These are phyloP conservation scores for Coreoperca whiteheadi DNA, from an alignment of 2,113 vertebrate species.

Conservation along the genomic window DNA sequence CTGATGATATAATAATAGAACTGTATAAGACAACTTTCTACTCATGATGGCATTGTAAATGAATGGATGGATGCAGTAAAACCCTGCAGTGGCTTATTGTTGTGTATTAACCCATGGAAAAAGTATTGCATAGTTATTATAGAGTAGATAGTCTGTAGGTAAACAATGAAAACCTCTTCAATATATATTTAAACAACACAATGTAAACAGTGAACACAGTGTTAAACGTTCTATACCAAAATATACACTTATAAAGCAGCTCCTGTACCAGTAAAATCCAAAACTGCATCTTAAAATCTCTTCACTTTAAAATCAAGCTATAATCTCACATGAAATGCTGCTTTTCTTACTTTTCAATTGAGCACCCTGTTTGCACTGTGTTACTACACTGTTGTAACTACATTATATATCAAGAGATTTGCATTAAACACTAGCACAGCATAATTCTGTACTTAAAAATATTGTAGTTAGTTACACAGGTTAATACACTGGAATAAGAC, in stretches of 20 bases:
- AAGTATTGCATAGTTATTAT: slow-evolving; percentile 44
- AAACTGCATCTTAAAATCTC: slow-evolving; percentile 40
- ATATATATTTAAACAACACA: slow-evolving; percentile 58
- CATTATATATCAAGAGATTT: slow-evolving; percentile 59
- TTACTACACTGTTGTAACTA: slow-evolving; percentile 62
- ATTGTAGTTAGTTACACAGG: slow-evolving; percentile 61
- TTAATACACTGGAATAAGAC: slow-evolving; percentile 80
- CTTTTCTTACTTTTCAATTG: slow-evolving; percentile 49
- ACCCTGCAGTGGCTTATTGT: slow-evolving; percentile 76
- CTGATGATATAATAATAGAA: slow-evolving; percentile 62
- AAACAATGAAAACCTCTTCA: slow-evolving; percentile 58
- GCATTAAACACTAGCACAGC: slow-evolving; percentile 64
- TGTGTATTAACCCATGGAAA: slow-evolving; percentile 75
- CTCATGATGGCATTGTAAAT: slow-evolving; percentile 70
- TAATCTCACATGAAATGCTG: slow-evolving; percentile 46
- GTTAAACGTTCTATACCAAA: slow-evolving; percentile 46
- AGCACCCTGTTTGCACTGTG: slow-evolving; percentile 69
- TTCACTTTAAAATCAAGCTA: slow-evolving; percentile 42
- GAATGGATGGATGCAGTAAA: slow-evolving; percentile 69
- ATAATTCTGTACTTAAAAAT: slow-evolving; percentile 44
- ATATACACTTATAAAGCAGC: slow-evolving; percentile 42
- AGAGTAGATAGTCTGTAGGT: slow-evolving; percentile 52
- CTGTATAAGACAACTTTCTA: slow-evolving; percentile 75
- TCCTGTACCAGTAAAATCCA: slow-evolving; percentile 30
- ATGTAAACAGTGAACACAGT: slow-evolving; percentile 53